These are phyloP conservation scores for Oxyteleia sp. DNA, from an alignment of 2,888 invertebrate species.

Conservation along the genomic window DNA sequence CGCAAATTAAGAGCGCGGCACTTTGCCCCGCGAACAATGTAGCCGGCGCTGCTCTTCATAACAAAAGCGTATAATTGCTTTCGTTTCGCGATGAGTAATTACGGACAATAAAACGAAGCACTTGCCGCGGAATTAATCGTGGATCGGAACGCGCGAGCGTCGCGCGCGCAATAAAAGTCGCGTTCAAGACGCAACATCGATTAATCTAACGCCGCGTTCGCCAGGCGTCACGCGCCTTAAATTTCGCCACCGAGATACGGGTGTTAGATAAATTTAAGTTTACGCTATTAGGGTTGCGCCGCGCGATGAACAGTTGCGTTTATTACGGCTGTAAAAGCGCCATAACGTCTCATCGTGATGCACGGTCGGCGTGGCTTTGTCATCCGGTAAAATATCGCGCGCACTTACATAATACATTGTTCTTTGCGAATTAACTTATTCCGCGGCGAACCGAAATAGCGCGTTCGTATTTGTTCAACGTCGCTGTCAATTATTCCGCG, in stretches of 20 bases:
- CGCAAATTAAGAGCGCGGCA: slow-evolving; percentile 25
- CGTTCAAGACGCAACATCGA: slow-evolving; percentile 69
- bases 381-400: slow-evolving; percentile 60
- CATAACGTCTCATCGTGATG: slow-evolving; percentile 67
- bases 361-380: slow-evolving; percentile 65
- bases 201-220: slow-evolving; percentile 61
- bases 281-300: slow-evolving; percentile 52
- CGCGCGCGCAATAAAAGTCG: slow-evolving; percentile 52
- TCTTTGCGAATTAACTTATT: slow-evolving; percentile 69
- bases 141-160: slow-evolving; percentile 15
- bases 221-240: slow-evolving; percentile 51
- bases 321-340: slow-evolving; percentile 69
- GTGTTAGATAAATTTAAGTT: slow-evolving; percentile 69
- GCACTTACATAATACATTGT: slow-evolving; percentile 68
- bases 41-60: slow-evolving; percentile 31
- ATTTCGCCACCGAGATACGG: slow-evolving; percentile 58
- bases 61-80: slow-evolving; percentile 39
- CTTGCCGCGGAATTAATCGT: slow-evolving; percentile 48
- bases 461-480: slow-evolving; percentile 43
- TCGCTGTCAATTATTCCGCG: slow-evolving; percentile 40
- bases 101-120: slow-evolving; percentile 27
- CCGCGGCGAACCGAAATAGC: slow-evolving; percentile 33
- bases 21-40: slow-evolving; percentile 17
- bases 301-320: slow-evolving; percentile 65
- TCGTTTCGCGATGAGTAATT: slow-evolving; percentile 36